Evolutionary conservation across 2,797 vertebrate species (phyloP).

Genomic region (Ptychobarbus kaznakovi): DNA sequence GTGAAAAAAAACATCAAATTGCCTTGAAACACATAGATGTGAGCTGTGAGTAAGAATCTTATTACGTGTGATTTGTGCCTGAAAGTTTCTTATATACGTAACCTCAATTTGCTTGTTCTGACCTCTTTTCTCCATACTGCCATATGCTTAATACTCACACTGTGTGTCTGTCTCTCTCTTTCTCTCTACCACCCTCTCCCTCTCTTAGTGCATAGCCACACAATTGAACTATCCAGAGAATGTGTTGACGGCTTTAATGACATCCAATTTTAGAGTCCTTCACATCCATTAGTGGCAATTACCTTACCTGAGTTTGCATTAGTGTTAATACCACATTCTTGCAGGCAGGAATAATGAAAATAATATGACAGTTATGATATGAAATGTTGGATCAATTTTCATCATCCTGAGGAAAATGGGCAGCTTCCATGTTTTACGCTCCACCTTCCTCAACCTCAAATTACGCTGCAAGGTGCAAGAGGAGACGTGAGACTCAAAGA

Average conservation of each 20-base stretch:
- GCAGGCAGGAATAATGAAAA: constrained; percentile 87
- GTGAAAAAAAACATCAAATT: constrained; percentile 61
- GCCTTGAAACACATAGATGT: constrained; percentile 63
- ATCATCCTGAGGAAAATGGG: constrained; percentile 56
- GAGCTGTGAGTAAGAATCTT: constrained; percentile 61
- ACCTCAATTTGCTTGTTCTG: constrained; percentile 68
- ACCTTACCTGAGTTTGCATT: constrained; percentile 77
- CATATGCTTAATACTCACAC: constrained; percentile 62
- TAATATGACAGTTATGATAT: constrained; percentile 73
- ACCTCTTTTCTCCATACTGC: constrained; percentile 62
- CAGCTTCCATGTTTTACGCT: constrained; percentile 52
- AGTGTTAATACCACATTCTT: constrained; percentile 88
- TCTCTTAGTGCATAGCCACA: constrained; percentile 60
- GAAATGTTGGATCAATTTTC: constrained; percentile 63
- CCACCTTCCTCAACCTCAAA: constrained; percentile 47
- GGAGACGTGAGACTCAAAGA: constrained; percentile 47
- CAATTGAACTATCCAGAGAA: constrained; percentile 70
- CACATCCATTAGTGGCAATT: constrained; percentile 75
- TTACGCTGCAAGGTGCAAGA: constrained; percentile 40
- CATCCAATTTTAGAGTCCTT: constrained; percentile 76
- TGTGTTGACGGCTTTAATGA: constrained; percentile 78
- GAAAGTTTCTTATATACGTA: constrained; percentile 68
- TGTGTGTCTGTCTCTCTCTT: constrained; percentile 28
- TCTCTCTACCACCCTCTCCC: constrained; percentile 29
- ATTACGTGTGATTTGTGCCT: constrained; percentile 67